These are phyloP conservation scores for Ophion ellenae DNA, from an alignment of 2,888 invertebrate species.

Conservation along the genomic window DNA sequence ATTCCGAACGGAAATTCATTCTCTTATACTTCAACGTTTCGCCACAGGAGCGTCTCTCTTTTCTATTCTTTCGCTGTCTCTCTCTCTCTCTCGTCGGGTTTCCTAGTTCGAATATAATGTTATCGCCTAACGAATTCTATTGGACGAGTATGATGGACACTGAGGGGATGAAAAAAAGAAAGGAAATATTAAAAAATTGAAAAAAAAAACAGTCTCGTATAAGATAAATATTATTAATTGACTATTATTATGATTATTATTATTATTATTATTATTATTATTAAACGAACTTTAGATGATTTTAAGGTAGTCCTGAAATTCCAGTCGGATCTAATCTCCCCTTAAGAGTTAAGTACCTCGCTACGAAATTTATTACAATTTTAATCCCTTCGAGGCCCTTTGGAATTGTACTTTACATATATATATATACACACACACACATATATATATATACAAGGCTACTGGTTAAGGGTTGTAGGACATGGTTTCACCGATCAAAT, in stretches of 20 bases:
- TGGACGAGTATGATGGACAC: conserved; percentile 55
- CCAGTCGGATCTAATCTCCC: conserved; percentile 26
- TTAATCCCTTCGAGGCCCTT: conserved; percentile 48
- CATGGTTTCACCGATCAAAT: too few relatives aligned
- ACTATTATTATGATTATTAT: too few relatives aligned
- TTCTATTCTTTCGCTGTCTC: background rate
- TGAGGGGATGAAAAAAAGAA: conserved; percentile 5
- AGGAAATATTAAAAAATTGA: conserved; percentile 17
- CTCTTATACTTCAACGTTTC: background rate
- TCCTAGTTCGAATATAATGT: conserved; percentile 66
- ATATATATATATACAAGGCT: too few relatives aligned
- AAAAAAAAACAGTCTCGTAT: conserved; percentile 12
- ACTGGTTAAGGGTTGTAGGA: too few relatives aligned
- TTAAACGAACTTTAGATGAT: conserved; percentile 17
- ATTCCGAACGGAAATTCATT: conserved; percentile 38
- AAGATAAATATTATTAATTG: conserved; percentile 49
- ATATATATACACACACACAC: too few relatives aligned
- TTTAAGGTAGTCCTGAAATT: conserved; percentile 7
- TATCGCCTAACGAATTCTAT: conserved; percentile 69
- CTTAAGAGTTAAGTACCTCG: conserved; percentile 60
- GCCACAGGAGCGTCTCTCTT: background rate
- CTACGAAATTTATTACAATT: conserved; percentile 41
- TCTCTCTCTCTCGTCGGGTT: conserved; percentile 45
- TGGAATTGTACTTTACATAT: background rate
- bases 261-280: conserved; percentile 21